Evolutionary conservation across 2,888 invertebrate genomes (phyloP), one percentile per base, ranked within the genome.

Genomic region (Agriotes lineatus): DNA sequence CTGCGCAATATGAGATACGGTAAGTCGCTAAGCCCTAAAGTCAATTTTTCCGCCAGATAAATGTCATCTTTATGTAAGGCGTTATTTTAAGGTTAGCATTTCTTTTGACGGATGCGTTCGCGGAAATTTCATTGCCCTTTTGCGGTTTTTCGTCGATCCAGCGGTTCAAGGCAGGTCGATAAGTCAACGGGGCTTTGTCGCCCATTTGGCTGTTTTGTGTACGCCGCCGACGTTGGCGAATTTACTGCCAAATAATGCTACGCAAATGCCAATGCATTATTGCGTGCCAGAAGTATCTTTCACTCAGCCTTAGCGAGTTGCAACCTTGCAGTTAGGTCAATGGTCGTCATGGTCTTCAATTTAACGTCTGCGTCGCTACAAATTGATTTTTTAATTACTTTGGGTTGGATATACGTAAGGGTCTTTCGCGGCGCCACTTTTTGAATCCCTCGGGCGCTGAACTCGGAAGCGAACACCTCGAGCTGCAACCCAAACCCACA

Each of bases 291-390:
- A 50, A 54, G 22, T 22, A 37, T 54, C 57, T 56, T 57, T 64
- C 64, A 45, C 57, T 45, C 50, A 22, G 39, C 50, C 52, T 58
- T 56, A 54, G 33, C 63, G 20, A 44, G 18, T 44, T 63, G 60
- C 65, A 66, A 65, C 30, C 67, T 69, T 71, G 63, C 57, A 62
- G 58, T 54, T 72, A 66, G 75, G 75, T 75, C 73, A 75, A 72
- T 63, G 72, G 63, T 70, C 73, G 74, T 73, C 70, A 71, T 73
- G 72, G 70, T 72, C 60, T 69, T 69, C 65, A 68, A 61, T 60
- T 61, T 69, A 54, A 64, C 45, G 56, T 59, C 20, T 57, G 57
- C 57, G 37, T 57, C 57, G 62, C 37, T 50, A 12, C 52, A 63
- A 54, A 56, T 54, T 56, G 48, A 54, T 54, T 54, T 62, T 63